Evolutionary conservation across 2,888 invertebrate species (phyloP).

Genomic region (Pocota personata): DNA sequence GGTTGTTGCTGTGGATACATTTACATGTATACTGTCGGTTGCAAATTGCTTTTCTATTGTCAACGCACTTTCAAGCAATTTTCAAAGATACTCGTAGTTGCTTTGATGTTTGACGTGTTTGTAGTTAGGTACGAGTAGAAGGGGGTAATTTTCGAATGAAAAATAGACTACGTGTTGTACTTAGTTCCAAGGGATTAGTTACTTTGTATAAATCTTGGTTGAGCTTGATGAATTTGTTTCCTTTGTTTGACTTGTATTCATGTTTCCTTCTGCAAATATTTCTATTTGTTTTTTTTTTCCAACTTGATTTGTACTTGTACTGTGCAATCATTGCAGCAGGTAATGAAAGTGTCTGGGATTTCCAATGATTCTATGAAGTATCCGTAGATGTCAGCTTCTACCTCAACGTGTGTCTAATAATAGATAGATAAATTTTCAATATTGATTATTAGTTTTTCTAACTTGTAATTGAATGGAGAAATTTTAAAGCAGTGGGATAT

Average conservation of each 20-base stretch:
- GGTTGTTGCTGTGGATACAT: neutral
- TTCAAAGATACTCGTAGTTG: neutral
- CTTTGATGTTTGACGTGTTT: neutral
- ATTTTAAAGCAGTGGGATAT: too few relatives aligned
- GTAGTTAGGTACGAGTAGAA: too few relatives aligned
- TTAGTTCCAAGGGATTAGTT: neutral
- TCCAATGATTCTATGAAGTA: neutral
- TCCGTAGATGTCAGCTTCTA: neutral
- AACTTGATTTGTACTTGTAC: neutral
- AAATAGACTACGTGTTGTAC: constrained; percentile 17
- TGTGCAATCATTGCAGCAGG: too few relatives aligned
- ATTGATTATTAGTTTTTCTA: neutral
- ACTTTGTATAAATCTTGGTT: neutral
- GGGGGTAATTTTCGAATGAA: constrained; percentile 11
- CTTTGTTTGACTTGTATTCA: neutral
- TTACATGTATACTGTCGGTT: neutral
- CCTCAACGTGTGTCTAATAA: neutral
- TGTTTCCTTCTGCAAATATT: neutral
- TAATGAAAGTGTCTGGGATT: neutral
- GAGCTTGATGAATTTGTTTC: constrained; percentile 2
- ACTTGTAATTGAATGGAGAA: too few relatives aligned
- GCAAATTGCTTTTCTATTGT: neutral
- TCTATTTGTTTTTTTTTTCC: neutral
- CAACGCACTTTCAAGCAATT: constrained; percentile 16
- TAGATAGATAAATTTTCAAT: neutral